Conservation (phyloP, 2,888 invertebrate genomes). For the Cephus sareptanus region DNA sequence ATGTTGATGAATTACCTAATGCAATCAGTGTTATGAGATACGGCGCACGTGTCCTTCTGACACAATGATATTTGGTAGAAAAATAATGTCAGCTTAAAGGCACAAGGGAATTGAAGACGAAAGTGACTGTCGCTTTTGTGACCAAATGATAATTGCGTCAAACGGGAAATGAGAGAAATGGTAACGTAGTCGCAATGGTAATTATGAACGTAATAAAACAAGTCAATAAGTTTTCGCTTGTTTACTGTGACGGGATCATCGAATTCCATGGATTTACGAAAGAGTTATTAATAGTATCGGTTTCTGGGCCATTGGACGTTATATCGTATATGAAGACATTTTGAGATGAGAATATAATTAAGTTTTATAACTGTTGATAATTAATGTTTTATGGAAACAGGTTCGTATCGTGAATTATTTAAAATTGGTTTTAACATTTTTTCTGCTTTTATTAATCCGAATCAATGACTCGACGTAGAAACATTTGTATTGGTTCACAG, state of each 20-base stretch:
- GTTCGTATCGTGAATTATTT: neutral
- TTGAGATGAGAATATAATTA: neutral
- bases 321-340: neutral
- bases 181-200: neutral
- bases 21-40: neutral
- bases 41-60: too few species aligned
- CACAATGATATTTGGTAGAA: neutral
- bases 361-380: neutral
- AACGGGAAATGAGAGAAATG: neutral
- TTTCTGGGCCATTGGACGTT: slow-evolving; percentile 19
- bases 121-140: neutral
- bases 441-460: neutral
- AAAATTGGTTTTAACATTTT: neutral
- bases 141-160: neutral
- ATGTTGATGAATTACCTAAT: neutral
- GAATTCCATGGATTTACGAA: slow-evolving; percentile 13
- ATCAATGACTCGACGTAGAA: neutral
- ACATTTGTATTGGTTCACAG: neutral
- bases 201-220: neutral
- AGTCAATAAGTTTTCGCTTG: neutral
- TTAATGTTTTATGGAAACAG: neutral
- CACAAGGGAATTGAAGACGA: neutral
- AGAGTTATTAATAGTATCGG: slow-evolving; percentile 20
- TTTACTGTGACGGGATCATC: neutral
- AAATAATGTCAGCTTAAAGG: neutral